Evolutionary conservation across 2,797 vertebrate genomes (phyloP), one percentile per base, ranked within the genome.

Genomic region (Gorsachius magnificus): DNA sequence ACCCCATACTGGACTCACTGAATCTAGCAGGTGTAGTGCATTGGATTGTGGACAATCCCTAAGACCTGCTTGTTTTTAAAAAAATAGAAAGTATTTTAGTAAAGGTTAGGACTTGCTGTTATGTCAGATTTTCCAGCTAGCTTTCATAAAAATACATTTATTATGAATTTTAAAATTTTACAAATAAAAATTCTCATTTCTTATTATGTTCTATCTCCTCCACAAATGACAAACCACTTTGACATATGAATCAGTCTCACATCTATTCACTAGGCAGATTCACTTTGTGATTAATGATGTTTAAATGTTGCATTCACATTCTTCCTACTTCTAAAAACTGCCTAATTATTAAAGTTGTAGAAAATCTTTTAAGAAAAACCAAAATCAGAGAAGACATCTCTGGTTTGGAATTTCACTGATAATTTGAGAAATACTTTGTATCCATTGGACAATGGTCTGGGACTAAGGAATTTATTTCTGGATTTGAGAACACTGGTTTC

Each of bases 221-320:
- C 51, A 82, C 28, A 90, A 90, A 72, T 48, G 70, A 90, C 79
- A 95, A 87, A 84, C 22, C 36, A 51, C 75, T 83, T 46, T 74
- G 83, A 90, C 75, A 85, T 90, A 92, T 78, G 83, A 94, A 70
- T 92, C 70, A 94, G 51, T 46, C 79, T 69, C 57, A 53, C 21
- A 56, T 70, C 61, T 78, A 74, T 41, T 88, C 57, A 70, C 26
- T 33, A 70, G 24, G 58, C 25, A 77, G 33, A 90, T 64, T 74
- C 24, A 66, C 17, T 88, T 84, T 38, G 31, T 84, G 75, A 87
- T 94, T 94, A 94, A 88, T 35, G 16, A 78, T 82, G 29, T 78
- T 87, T 75, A 70, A 85, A 78, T 75, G 46, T 22, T 85, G 43
- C 57, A 70, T 43, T 89, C n/a, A 60, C 8, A 45, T 61, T 68